phyloP scores from a whole-genome alignment of 2,888 invertebrate genomes.

The Tridacna gigas region DNA sequence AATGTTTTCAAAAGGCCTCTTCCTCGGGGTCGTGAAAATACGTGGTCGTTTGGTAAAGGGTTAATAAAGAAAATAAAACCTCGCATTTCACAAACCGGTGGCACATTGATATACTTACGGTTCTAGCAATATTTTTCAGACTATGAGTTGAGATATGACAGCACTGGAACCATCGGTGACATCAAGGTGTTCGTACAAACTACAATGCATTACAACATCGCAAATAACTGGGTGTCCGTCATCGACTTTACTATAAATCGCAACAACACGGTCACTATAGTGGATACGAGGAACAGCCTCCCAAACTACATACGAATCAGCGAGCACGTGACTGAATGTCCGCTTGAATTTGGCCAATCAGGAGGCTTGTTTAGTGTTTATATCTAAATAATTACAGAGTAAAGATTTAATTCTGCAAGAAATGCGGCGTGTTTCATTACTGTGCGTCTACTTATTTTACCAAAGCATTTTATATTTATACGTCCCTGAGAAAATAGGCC shows the following conservation, averaged over 20 bases:
- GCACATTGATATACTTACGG: too few relatives aligned
- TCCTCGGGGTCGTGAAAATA: too few relatives aligned
- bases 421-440: too few relatives aligned
- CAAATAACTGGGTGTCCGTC: conserved; percentile 38
- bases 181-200: conserved; percentile 37
- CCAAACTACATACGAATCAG: conserved; percentile 26
- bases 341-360: conserved; percentile 37
- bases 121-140: conserved; percentile 30
- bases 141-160: conserved; percentile 38
- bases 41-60: too few relatives aligned
- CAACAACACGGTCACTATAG: conserved; percentile 51
- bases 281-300: conserved; percentile 37
- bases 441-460: too few relatives aligned
- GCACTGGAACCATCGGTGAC: not conserved
- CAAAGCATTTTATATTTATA: too few relatives aligned
- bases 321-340: conserved; percentile 39
- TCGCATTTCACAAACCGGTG: too few relatives aligned
- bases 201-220: conserved; percentile 36
- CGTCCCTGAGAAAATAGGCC: too few relatives aligned
- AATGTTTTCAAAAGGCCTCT: too few relatives aligned
- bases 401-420: too few relatives aligned
- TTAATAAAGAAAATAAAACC: too few relatives aligned
- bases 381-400: not conserved
- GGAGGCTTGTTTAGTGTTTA: conserved; percentile 43
- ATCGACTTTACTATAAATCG: conserved; percentile 36